phyloP scores from a whole-genome alignment of 2,797 vertebrate genomes.

The Rhinophrynus dorsalis region DNA sequence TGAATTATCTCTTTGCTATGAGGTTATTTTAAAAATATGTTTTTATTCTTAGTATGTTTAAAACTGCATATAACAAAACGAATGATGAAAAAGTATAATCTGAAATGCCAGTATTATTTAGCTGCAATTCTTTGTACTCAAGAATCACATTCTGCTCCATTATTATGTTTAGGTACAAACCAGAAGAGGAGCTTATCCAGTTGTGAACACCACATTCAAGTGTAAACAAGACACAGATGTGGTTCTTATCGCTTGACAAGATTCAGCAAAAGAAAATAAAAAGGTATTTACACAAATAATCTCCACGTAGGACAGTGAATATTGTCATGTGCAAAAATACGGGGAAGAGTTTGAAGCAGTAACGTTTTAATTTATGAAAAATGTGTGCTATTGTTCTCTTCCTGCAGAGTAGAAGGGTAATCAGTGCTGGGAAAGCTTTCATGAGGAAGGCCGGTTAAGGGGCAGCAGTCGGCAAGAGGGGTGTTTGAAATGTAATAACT shows the following conservation, averaged over 20 bases:
- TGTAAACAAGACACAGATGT: conserved; percentile 18
- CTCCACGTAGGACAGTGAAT: neutral
- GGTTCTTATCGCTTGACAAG: neutral
- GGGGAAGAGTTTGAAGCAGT: conserved; percentile 5
- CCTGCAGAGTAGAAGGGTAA: too few species aligned
- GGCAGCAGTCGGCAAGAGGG: too few species aligned
- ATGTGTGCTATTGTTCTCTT: too few species aligned
- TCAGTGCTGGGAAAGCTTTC: too few species aligned
- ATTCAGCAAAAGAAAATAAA: conserved; percentile 2
- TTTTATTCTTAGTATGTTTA: conserved; percentile 22
- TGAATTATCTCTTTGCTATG: neutral
- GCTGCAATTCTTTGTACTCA: neutral
- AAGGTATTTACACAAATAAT: conserved; percentile 4
- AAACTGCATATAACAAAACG: conserved; percentile 23
- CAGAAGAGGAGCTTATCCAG: neutral
- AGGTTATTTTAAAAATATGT: neutral
- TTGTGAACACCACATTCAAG: neutral
- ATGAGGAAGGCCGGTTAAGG: too few species aligned
- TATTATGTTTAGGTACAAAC: conserved; percentile 3
- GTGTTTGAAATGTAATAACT: too few species aligned
- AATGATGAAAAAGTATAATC: neutral
- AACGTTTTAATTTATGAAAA: too few species aligned
- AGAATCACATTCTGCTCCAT: conserved; percentile 1
- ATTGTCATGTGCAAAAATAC: conserved; percentile 14
- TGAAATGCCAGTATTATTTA: neutral